Base-by-base conservation (phyloP, 1,140 invertebrate genomes). In the Drosophila nigromelanica region DNA sequence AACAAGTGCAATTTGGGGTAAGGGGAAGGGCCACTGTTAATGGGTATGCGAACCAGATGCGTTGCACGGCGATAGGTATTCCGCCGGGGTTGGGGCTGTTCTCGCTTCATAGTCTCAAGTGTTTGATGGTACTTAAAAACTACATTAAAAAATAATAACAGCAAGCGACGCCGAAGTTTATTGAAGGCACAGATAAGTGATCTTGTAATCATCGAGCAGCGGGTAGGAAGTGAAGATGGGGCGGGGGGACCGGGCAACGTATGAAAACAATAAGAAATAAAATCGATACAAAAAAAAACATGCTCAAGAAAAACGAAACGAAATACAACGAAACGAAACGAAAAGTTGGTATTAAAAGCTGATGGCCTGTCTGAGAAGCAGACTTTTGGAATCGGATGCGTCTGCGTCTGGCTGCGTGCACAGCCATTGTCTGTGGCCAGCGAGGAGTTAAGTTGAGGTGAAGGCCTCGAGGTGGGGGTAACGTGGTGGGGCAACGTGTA, bases 71-170 rank as follows among this genome's bases (percentile, higher is more conserved):
- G 62, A 69, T 73, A 60, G 72, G 39, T 52, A 27, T 27, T 27
- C 27, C 27, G 12, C 15, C 48, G 61, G 35, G 14, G 60, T 14
- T 68, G 56, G 11, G 24, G 56, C 51, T 69, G 54, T 87, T 89
- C 83, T 89, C 69, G 83, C 83, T 83, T 79, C 76, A 83, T 83
- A 89, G 79, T 79, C 83, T 87, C 79, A 87, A 87, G 83, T 87
- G 83, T 87, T 87, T 87, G 83, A 87, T 76, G 83, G 83, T 87
- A 89, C 82, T 87, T 87, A 87, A 87, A 86, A 87, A 87, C 79
- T 87, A 87, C 82, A 87, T 87, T 87, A 87, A 89, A 89, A 87
- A 87, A 87, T 87, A 87, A 87, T 87, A 83, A 87, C 76, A 83
- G 78, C 81, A 81, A 73, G 74, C 82, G 75, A 76, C 70, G 80